phyloP scores from a whole-genome alignment of 1,140 invertebrate species.

The Arion vulgaris region DNA sequence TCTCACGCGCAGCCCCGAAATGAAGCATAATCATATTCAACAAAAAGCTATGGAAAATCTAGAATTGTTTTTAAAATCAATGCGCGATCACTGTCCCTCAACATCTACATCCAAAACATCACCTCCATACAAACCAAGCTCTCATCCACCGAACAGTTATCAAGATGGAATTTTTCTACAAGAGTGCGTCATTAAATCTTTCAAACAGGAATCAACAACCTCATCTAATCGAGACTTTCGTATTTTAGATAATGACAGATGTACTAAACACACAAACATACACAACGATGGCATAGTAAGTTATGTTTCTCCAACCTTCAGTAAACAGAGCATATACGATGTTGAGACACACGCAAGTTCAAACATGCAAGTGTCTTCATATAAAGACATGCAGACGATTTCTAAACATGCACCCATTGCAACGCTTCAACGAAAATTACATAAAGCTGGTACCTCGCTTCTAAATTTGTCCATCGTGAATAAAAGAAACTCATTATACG shows the following conservation, averaged over 20 bases:
- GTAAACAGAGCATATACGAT: background rate
- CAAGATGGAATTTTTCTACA: background rate
- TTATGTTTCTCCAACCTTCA: background rate
- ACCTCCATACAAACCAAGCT: background rate
- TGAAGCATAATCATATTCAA: background rate
- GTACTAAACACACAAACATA: background rate
- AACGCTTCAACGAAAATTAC: background rate
- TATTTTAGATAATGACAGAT: background rate
- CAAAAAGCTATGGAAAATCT: slow-evolving; percentile 24
- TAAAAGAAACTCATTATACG: background rate
- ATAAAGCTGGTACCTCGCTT: background rate
- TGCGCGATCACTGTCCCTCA: background rate
- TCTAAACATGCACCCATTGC: background rate
- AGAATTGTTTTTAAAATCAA: slow-evolving; percentile 8
- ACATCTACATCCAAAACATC: background rate
- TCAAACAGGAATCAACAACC: background rate
- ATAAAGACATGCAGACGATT: background rate
- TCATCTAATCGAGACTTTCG: background rate
- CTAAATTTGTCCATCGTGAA: background rate
- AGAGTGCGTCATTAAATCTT: background rate
- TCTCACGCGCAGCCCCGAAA: background rate
- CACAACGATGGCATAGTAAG: background rate
- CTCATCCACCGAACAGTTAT: background rate
- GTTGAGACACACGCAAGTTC: background rate
- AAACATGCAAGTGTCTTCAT: background rate